phyloP scores from a whole-genome alignment of 2,113 vertebrate genomes.

The Lucifuga dentata region DNA sequence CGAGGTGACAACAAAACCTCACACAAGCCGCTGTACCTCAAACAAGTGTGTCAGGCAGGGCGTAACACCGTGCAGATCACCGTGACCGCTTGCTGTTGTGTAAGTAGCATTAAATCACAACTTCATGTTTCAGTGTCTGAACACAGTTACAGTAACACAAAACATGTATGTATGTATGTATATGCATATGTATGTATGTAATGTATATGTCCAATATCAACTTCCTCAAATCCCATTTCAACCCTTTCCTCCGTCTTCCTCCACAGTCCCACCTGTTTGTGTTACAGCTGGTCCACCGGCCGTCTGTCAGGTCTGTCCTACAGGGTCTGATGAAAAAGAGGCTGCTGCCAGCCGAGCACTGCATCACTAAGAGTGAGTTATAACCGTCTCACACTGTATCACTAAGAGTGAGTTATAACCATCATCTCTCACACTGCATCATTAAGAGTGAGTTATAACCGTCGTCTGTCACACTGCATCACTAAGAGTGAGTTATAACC shows the following conservation, averaged over 20 bases:
- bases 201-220: no score
- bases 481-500: no score
- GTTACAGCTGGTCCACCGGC: conserved; percentile 94
- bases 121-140: not conserved
- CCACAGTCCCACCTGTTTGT: conserved; percentile 97
- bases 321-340: conserved; percentile 97
- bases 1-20: conserved; percentile 96
- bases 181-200: no score
- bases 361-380: conserved; percentile 97
- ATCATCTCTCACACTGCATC: no score
- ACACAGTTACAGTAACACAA: no score
- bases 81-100: conserved; percentile 96
- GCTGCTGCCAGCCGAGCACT: conserved; percentile 93
- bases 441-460: no score
- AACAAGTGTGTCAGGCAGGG: conserved; percentile 94
- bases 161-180: no score
- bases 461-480: no score
- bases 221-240: no score
- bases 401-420: no score
- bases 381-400: no score
- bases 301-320: conserved; percentile 92
- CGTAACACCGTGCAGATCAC: no score
- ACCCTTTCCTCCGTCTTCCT: not conserved
- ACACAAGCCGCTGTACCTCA: conserved; percentile 95
- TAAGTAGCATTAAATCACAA: conserved; percentile 74